Evolutionary conservation across 1,140 invertebrate species (phyloP).

Genomic region (Papilio machaon): DNA sequence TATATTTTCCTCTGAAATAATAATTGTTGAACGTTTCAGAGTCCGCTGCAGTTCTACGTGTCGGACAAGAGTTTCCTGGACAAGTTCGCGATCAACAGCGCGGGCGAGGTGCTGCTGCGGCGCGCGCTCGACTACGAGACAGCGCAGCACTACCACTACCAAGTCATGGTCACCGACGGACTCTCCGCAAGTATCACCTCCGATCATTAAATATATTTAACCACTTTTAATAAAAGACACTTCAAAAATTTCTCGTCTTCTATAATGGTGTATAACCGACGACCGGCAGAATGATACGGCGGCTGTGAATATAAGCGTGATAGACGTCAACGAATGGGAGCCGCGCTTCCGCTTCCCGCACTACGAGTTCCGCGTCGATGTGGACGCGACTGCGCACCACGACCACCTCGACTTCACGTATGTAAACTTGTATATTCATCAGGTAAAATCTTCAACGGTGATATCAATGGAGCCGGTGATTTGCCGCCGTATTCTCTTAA

Average conservation of each 20-base stretch:
- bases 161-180: constrained; percentile 93
- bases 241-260: neutral
- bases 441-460: too few species aligned
- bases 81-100: constrained; percentile 88
- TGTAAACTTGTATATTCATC: neutral
- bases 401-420: neutral
- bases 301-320: constrained; percentile 88
- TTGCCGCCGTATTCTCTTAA: too few species aligned
- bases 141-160: constrained; percentile 87
- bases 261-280: neutral
- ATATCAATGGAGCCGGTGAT: too few species aligned
- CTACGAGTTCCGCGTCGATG: constrained; percentile 90
- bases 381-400: constrained; percentile 60
- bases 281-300: constrained; percentile 87
- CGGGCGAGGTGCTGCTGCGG: constrained; percentile 90
- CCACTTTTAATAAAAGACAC: neutral
- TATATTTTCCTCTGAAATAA: too few species aligned
- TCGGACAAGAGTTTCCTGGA: constrained; percentile 86
- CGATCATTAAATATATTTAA: neutral
- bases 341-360: constrained; percentile 93
- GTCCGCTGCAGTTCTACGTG: constrained; percentile 80
- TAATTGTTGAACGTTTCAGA: constrained; percentile 24
- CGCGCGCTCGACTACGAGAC: constrained; percentile 92
- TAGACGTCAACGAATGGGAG: constrained; percentile 96
- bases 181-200: constrained; percentile 83